A percentile compares a stretch with the other conserved stretches of the same genome.
These are phyloP conservation scores for Zosterops hypoxanthus DNA, from an alignment of 2,113 vertebrate genomes.

Conservation along the genomic window DNA sequence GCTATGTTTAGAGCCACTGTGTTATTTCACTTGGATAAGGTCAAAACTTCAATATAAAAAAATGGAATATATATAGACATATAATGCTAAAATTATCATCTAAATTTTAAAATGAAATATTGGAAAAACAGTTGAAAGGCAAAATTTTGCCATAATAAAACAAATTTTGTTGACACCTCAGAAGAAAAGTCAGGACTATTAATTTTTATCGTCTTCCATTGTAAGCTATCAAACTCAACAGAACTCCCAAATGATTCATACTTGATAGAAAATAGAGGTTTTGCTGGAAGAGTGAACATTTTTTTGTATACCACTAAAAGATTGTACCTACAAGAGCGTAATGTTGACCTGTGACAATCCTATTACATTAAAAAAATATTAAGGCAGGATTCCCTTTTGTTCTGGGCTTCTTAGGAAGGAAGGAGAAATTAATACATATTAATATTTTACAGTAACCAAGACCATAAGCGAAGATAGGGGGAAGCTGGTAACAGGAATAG, in stretches of 20 bases:
- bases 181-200: not conserved
- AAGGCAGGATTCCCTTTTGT: not conserved
- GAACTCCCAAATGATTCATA: not conserved
- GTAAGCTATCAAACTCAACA: not conserved
- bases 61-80: not conserved
- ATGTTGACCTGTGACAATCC: not conserved
- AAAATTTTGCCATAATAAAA: not conserved
- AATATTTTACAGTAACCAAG: not conserved
- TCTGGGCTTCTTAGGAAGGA: not conserved
- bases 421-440: not conserved
- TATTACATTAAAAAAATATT: not conserved
- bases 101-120: not conserved
- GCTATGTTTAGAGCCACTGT: not conserved
- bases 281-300: not conserved
- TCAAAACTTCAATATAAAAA: not conserved
- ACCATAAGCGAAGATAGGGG: not conserved
- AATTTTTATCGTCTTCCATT: not conserved
- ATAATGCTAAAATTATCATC: not conserved
- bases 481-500: not conserved
- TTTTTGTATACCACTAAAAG: not conserved
- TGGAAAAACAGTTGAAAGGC: not conserved
- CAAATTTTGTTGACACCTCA: not conserved
- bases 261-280: not conserved
- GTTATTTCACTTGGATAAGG: constrained; percentile 9
- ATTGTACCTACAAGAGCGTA: not conserved